phyloP scores from a whole-genome alignment of 2,888 invertebrate species.

The Synergus umbraculus region DNA sequence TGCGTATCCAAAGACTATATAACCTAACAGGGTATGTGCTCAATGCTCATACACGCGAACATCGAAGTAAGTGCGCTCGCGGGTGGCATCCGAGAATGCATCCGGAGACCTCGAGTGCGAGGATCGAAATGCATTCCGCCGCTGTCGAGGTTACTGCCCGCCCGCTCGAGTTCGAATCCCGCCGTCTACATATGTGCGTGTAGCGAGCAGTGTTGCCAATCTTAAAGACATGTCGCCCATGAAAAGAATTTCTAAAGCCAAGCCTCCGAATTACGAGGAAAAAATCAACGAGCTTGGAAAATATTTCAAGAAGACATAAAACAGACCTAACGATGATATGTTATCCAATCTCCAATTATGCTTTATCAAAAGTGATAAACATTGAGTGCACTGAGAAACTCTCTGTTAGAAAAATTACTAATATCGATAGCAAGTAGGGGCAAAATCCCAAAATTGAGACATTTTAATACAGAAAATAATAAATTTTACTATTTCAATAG shows the following conservation, averaged over 20 bases:
- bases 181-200: conserved; percentile 30
- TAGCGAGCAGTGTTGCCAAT: conserved; percentile 41
- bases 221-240: conserved; percentile 26
- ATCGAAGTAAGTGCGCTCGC: conserved; percentile 36
- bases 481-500: too few relatives aligned
- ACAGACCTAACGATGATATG: not conserved
- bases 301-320: not conserved
- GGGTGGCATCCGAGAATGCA: conserved; percentile 39
- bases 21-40: conserved; percentile 26
- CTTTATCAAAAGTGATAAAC: too few relatives aligned
- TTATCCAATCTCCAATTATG: too few relatives aligned
- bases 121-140: conserved; percentile 40
- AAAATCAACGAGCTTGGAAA: not conserved
- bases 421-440: too few relatives aligned
- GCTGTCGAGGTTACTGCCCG: conserved; percentile 36
- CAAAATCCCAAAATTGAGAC: too few relatives aligned
- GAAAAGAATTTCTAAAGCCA: conserved; percentile 7
- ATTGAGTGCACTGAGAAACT: too few relatives aligned
- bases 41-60: conserved; percentile 33
- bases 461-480: too few relatives aligned
- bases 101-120: conserved; percentile 36
- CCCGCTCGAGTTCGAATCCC: conserved; percentile 41
- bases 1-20: conserved; percentile 36
- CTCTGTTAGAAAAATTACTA: too few relatives aligned
- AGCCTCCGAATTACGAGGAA: conserved; percentile 9